Base-by-base conservation (phyloP, 2,888 invertebrate genomes). In the Apocheima hispidaria region DNA sequence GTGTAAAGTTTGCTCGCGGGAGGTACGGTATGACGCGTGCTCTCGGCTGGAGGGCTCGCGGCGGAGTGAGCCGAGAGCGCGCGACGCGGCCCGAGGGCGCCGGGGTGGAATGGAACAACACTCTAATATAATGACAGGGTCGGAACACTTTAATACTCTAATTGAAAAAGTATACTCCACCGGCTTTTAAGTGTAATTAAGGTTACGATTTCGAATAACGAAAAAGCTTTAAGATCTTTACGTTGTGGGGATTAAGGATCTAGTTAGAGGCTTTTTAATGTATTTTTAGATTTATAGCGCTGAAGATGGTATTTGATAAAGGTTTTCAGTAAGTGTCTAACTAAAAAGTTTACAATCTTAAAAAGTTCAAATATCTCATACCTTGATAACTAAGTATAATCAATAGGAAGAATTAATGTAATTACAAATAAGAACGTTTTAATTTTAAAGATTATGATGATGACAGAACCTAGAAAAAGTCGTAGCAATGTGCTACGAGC, bases 71-170 rank as follows among this genome's bases (percentile, higher is more conserved):
- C 73, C 76, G 79, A 76, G 62, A 61, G 68, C 63, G 73, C 14
- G 33, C 61, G 61, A 56, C 35, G 65, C 70, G 60, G 68, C 71
- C 73, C 74, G 75, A 78, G 81, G 82, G 81, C 81, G 84, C 78
- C 79, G 84, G 91, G 90, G 90, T 85, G 87, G 87, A 82, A 86
- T 82, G 84, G 84, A 90, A 90, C 92, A 91, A 92, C 92, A 91
- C 90, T 91, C 88, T 91, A 91, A 90, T 90, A 90, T 92, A 91
- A 92, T 92, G 91, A 91, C 89, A 88, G 92, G 88, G 88, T 90
- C 88, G 89, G 88, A 89, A 90, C 91, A 90, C 91, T 91, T 90
- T 90, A 92, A 91, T 90, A 88, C 90, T 88, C 90, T 91, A 90
- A 92, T 92, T 92, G 90, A 88, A 90, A 91, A 91, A 90, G 90